Evolutionary conservation across 2,888 invertebrate genomes (phyloP), one percentile per base, ranked within the genome.

Genomic region (Toxonevra muliebris): DNA sequence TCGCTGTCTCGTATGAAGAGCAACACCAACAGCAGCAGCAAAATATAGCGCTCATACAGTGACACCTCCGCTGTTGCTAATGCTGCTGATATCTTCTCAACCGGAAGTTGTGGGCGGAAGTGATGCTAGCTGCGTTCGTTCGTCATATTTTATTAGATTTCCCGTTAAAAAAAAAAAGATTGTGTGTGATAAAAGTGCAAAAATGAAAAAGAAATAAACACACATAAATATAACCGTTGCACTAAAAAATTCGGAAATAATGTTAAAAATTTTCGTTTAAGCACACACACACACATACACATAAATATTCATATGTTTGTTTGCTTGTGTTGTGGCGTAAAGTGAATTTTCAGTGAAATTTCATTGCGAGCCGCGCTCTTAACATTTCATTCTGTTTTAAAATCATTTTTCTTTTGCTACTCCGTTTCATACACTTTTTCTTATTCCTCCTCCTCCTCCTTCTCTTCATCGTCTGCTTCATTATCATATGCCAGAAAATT

Each of bases 121-220:
- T 43, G 48, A 48, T 40, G 61, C 17, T 11, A 54, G 55, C 42
- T 50, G 43, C 55, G 64, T 59, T 40, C 20, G 13, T 19, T 60
- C 63, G 54, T 55, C 68, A 68, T 68, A 68, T 64, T 68, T 68
- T 68, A 68, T 68, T 68, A 61, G 42, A 68, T 55, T 68, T 68
- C 63, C 63, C 68, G 58, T 19, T 40, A 61, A 64, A 48, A 63
- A 68, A 68, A 61, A 64, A 48, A 63, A 68, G 64, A 61, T 60
- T 59, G 45, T 30, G 7, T 30, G 7, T 54, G 53, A 59, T 65
- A 65, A 65, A 59, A 65, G 48, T 58, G 19, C n/a, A n/a, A 17
- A 63, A 57, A 58, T 15, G 40, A 48, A 30, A 10, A 40, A 50
- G 8, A 57, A 19, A 50, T 9, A 48, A 48, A n/a, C 30, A 54